Evolutionary conservation across 2,888 invertebrate species (phyloP).

Genomic region (Podotricha telesiphe): DNA sequence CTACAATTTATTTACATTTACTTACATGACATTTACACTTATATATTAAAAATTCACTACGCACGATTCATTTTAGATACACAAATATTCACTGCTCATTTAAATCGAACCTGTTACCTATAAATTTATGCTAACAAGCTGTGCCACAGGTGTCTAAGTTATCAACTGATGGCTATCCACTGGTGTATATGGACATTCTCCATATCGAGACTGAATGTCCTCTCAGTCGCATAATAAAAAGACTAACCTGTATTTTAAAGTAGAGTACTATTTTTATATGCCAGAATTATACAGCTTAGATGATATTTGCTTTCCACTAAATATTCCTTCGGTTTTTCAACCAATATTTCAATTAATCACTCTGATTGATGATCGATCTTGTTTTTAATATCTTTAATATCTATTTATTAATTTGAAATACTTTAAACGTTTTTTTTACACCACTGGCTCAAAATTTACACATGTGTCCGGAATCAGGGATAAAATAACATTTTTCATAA

Average conservation of each 20-base stretch:
- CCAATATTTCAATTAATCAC: too few relatives aligned
- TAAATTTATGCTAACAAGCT: neutral
- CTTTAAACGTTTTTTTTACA: too few relatives aligned
- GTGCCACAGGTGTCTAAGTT: slow-evolving; percentile 2
- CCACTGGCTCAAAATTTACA: too few relatives aligned
- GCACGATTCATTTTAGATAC: too few relatives aligned
- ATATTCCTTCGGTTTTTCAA: neutral
- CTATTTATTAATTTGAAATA: too few relatives aligned
- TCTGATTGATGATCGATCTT: too few relatives aligned
- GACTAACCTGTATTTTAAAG: slow-evolving; percentile 20
- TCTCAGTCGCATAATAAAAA: slow-evolving; percentile 13
- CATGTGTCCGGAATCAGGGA: too few relatives aligned
- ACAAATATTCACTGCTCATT: neutral
- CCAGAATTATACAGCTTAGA: neutral
- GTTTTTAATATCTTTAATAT: too few relatives aligned
- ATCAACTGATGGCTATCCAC: slow-evolving; percentile 24
- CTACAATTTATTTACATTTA: too few relatives aligned
- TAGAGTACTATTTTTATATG: neutral
- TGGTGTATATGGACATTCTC: slow-evolving; percentile 26
- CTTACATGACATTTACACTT: too few relatives aligned
- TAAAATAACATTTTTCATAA: too few relatives aligned
- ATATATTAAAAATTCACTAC: too few relatives aligned
- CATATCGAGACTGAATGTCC: slow-evolving; percentile 29
- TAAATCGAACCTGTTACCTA: slow-evolving; percentile 1
- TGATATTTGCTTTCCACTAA: neutral